Base-by-base conservation (phyloP, 1,140 invertebrate genomes). In the Planococcus citri region DNA sequence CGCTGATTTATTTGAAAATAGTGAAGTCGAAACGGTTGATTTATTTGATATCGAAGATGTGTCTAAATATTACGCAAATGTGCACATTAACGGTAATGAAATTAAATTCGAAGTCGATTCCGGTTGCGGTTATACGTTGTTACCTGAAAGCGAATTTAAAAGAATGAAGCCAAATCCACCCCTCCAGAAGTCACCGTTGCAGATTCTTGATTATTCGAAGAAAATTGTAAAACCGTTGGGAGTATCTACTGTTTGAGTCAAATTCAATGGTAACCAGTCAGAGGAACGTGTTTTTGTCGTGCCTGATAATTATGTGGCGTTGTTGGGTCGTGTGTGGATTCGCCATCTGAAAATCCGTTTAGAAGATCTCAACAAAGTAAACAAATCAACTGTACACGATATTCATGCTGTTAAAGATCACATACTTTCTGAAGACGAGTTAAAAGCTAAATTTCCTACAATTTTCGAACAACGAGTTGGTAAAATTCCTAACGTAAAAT, bases 171-270 rank as follows among this genome's bases (percentile, higher is more conserved):
- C 21, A 17, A 20, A 6, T 6, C 21, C 21, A 6, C 4, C 6
- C 6, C 4, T 60, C 6, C 57, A 22, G 6, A 60, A 20, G 20
- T 60, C 57, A 8, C 24, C 58, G n/a, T 72, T 75, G 71, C 4
- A 17, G 4, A 9, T 60, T 60, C 21, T 6, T 20, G 8, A 6
- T 20, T 60, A 60, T 20, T 6, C 6, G 4, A 6, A 8, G 6
- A 8, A 20, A 6, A 60, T 60, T 60, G 21, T 60, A 6, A 6
- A 20, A 9, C 17, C 57, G 8, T 4, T 60, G 6, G 57, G 57
- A 60, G 21, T 20, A 6, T 6, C 33, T 9, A 20, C 8, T 9
- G 57, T 60, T 9, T 9, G 8, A 9, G 57, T 22, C 4, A 60
- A 60, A 4, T 60, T 9, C n/a, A 60, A 60, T 20, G 8, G 6